phyloP scores from a whole-genome alignment of 2,888 invertebrate species.

The Drosophila leonis region DNA sequence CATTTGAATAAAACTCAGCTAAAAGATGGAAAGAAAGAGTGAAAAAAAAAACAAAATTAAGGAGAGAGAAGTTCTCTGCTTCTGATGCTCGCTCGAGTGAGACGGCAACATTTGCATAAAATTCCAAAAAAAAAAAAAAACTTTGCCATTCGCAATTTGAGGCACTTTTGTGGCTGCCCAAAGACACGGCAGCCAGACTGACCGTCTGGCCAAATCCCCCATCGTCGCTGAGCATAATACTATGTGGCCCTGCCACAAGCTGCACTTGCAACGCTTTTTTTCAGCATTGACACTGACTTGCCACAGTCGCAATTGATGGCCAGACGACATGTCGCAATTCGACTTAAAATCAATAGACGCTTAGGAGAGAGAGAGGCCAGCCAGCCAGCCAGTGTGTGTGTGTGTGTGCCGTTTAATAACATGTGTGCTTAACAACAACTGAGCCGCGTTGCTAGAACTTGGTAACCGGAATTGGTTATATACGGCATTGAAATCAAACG shows the following conservation, averaged over 20 bases:
- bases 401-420: slow-evolving; percentile 42
- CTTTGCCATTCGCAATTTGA: slow-evolving; percentile 18
- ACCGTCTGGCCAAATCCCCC: slow-evolving; percentile 14
- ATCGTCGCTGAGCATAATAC: slow-evolving; percentile 23
- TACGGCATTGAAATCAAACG: slow-evolving; percentile 77
- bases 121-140: slow-evolving; percentile 12
- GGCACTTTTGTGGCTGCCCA: slow-evolving; percentile 64
- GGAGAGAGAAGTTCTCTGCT: neutral
- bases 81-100: neutral
- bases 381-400: too few species aligned
- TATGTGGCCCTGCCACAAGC: slow-evolving; percentile 40
- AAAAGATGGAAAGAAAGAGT: neutral
- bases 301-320: slow-evolving; percentile 30
- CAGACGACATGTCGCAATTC: slow-evolving; percentile 33
- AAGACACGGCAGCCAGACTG: slow-evolving; percentile 9
- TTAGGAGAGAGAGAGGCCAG: too few species aligned
- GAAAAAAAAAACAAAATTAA: too few species aligned
- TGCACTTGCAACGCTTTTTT: slow-evolving; percentile 56
- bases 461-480: slow-evolving; percentile 5
- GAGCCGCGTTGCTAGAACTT: slow-evolving; percentile 15
- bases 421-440: slow-evolving; percentile 44
- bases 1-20: slow-evolving; percentile 1
- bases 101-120: slow-evolving; percentile 34
- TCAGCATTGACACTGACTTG: slow-evolving; percentile 60
- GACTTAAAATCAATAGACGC: slow-evolving; percentile 67